Conservation (phyloP, 1,140 invertebrate species). For the Pseudomyrmex flavicornis region DNA sequence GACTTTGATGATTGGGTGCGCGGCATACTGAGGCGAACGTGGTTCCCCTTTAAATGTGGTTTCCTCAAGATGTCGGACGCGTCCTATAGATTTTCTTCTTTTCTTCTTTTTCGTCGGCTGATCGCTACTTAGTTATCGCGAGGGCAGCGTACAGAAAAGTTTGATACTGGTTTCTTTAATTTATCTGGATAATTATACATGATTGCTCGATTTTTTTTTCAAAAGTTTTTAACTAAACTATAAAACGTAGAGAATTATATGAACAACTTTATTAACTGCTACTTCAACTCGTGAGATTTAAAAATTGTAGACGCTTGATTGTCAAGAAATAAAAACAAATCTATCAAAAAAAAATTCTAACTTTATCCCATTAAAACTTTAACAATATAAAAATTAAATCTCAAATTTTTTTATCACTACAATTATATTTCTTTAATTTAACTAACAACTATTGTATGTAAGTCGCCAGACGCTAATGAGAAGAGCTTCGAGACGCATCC, state of each 20-base stretch:
- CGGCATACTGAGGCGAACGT: slow-evolving; percentile 32
- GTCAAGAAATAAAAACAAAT: not conserved
- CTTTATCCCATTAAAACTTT: not conserved
- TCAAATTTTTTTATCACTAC: not conserved
- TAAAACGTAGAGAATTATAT: too few relatives aligned
- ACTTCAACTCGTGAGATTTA: too few relatives aligned
- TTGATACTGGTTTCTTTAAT: not conserved
- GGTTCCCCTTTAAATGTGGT: slow-evolving; percentile 40
- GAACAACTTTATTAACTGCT: too few relatives aligned
- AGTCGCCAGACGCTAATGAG: slow-evolving; percentile 37
- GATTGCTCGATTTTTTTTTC: not conserved
- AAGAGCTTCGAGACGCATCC: slow-evolving; percentile 28
- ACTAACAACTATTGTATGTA: not conserved
- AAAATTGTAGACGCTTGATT: too few relatives aligned
- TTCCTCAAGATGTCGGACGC: slow-evolving; percentile 41
- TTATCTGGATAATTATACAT: not conserved
- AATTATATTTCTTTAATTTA: slow-evolving; percentile 9
- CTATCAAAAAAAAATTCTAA: too few relatives aligned
- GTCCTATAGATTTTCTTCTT: slow-evolving; percentile 42
- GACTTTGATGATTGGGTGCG: slow-evolving; percentile 84
- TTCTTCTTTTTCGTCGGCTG: slow-evolving; percentile 36
- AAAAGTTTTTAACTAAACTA: not conserved
- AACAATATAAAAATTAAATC: not conserved
- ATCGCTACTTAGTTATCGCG: slow-evolving; percentile 10
- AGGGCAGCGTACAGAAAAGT: not conserved